Evolutionary conservation across 2,888 invertebrate genomes (phyloP).

Genomic region (Ochropacha duplaris): DNA sequence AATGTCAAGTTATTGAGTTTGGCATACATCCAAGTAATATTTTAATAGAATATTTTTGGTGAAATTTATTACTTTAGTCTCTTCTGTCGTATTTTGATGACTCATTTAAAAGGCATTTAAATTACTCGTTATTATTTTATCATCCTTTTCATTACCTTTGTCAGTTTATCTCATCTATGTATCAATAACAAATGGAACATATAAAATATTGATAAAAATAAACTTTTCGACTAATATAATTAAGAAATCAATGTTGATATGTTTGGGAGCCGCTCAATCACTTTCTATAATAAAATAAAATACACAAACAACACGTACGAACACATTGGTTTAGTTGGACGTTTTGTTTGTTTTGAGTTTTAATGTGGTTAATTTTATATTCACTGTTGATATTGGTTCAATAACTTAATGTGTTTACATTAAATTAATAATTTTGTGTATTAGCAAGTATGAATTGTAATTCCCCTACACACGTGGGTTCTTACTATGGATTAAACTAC

Average conservation of each 20-base stretch:
- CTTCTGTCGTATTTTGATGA: neutral
- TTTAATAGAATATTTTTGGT: neutral
- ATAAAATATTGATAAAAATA: neutral
- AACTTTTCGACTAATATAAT: slow-evolving; percentile 14
- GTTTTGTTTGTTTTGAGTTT: slow-evolving; percentile 14
- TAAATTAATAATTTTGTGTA: slow-evolving; percentile 6
- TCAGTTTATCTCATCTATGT: neutral
- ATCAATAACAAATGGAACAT: no score
- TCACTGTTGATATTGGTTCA: slow-evolving; percentile 21
- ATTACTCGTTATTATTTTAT: neutral
- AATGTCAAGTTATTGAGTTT: slow-evolving; percentile 2
- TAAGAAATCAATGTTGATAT: slow-evolving; percentile 25
- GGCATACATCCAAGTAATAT: neutral
- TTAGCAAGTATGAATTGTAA: neutral
- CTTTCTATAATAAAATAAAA: slow-evolving; percentile 16
- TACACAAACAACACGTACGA: slow-evolving; percentile 10
- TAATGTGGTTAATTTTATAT: slow-evolving; percentile 4
- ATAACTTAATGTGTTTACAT: slow-evolving; percentile 19
- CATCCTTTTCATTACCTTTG: neutral
- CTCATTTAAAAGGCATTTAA: neutral
- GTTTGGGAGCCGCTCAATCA: slow-evolving; percentile 26
- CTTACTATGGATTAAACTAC: no score
- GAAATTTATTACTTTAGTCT: neutral
- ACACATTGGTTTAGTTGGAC: slow-evolving; percentile 22
- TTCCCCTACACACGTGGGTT: no score